Base-by-base conservation (phyloP, 2,888 invertebrate species). In the Philaethria dido region DNA sequence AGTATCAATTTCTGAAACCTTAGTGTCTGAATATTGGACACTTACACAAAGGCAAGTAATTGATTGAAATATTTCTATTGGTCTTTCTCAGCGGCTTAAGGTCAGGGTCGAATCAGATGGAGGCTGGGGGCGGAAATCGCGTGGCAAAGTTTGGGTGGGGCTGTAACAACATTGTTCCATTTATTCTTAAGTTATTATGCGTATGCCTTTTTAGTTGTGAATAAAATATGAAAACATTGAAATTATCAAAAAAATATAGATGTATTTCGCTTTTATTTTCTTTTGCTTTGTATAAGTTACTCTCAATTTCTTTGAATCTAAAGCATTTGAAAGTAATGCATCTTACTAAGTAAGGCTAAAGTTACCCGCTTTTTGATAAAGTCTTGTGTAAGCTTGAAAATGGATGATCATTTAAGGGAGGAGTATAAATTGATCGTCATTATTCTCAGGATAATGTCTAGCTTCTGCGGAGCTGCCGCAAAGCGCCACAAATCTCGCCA, bases 391-490 rank as follows among this genome's bases (percentile, higher is more conserved):
- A 64, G 65, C 64, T 68, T 68, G 70, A 70, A 74, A 72, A 71
- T 71, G 69, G 67, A 63, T 62, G 64, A 61, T 72, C 64, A 69
- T 73, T 72, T 69, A 67, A 69, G 66, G 50, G 72, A 69, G 68
- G 52, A 48, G 60, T 68, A 73, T 69, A 71, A 73, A 73, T 74
- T 69, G 71, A 72, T 73, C 67, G 68, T 71, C 69, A 73, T 73
- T 74, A 74, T 68, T 71, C 69, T 60, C 64, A 62, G 66, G 65
- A 75, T 74, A 73, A 74, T 73, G 72, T 66, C 64, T 68, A 50
- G 68, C 66, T 66, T 60, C 66, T 57, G 61, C 45, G 70, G 63
- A 54, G 64, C 64, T 68, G 69, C 66, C 69, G 66, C 68, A 71
- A 73, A 66, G 67, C 69, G 66, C 70, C 73, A 67, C 72, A 74